Percentiles rank a stretch among this genome's conserved stretches.
These are phyloP conservation scores for Schizotus pectinicornis DNA, from an alignment of 2,888 invertebrate genomes.

Conservation along the genomic window DNA sequence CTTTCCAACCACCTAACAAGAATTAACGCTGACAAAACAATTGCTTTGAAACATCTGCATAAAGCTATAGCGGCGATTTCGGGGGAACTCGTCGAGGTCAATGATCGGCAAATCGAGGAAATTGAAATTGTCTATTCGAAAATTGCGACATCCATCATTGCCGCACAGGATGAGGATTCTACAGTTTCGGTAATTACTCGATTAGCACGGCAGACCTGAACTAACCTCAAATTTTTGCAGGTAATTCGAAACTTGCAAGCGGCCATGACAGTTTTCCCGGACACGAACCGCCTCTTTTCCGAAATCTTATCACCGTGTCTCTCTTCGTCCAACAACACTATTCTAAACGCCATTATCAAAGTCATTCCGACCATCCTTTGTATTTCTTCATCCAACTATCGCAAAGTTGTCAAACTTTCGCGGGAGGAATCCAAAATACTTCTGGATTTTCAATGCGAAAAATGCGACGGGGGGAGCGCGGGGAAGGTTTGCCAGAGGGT, in stretches of 20 bases:
- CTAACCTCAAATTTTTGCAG: constrained; percentile 28
- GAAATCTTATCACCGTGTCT: constrained; percentile 7
- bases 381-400: constrained; percentile 40
- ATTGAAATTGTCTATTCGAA: constrained; percentile 43
- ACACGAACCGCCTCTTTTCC: constrained; percentile 32
- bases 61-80: constrained; percentile 40
- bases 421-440: neutral
- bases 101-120: constrained; percentile 34
- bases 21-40: constrained; percentile 31
- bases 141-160: constrained; percentile 30
- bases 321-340: neutral
- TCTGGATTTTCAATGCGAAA: constrained; percentile 37
- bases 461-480: constrained; percentile 37
- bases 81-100: constrained; percentile 39
- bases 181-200: constrained; percentile 36
- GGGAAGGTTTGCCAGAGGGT: constrained; percentile 35
- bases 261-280: constrained; percentile 38
- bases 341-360: constrained; percentile 33
- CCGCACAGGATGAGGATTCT: constrained; percentile 26
- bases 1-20: constrained; percentile 36
- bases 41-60: constrained; percentile 33
- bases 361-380: constrained; percentile 43
- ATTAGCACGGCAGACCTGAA: neutral
- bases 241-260: constrained; percentile 38
- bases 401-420: constrained; percentile 30